Base-by-base conservation (phyloP, 1,140 invertebrate genomes). In the Papilio glaucus region DNA sequence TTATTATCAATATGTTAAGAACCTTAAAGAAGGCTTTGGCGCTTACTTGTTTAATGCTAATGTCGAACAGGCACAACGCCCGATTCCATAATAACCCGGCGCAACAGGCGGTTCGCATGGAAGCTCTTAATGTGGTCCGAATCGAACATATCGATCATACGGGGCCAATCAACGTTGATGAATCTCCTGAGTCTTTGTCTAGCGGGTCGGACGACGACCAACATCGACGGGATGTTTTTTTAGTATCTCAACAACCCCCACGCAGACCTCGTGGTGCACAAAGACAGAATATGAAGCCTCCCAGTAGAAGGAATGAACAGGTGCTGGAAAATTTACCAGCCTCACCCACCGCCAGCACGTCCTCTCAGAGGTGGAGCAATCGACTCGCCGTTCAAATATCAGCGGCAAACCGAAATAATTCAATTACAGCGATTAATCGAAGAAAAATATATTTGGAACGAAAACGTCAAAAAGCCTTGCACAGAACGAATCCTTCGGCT, bases 1-100 rank as follows among this genome's bases (percentile, higher is more conserved):
- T 88, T 1, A 93, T 94, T 38, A 93, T 93, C n/a, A 87, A 74
- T 65, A 93, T 94, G 92, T 74, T 94, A 37, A 78, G 86, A 63
- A 87, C 85, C 18, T 83, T 94, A 10, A 94, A 94, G 76, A 92
- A 89, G 70, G 89, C 93, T 15, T 74, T 94, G 24, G 90, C 90
- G 7, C 65, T 94, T 13, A 92, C 93, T n/a, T 93, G 91, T 65
- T 79, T 93, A 13, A 88, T 93, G 83, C 77, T 94, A 37, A 88
- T 93, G 88, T 84, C 88, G 8, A 89, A 91, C 75, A 87, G 87
- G 72, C 82, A 84, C 63, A 81, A 73, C 10, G 71, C 75, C 7
- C 81, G 83, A 9, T 39, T 77, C 8, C 79, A 79, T 13, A 85
- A 77, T 37, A 83, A 75, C 53, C 63, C 80, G 13, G 78, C 84